Conservation (phyloP, 2,113 vertebrate genomes). For the Ornithorhynchus anatinus region DNA sequence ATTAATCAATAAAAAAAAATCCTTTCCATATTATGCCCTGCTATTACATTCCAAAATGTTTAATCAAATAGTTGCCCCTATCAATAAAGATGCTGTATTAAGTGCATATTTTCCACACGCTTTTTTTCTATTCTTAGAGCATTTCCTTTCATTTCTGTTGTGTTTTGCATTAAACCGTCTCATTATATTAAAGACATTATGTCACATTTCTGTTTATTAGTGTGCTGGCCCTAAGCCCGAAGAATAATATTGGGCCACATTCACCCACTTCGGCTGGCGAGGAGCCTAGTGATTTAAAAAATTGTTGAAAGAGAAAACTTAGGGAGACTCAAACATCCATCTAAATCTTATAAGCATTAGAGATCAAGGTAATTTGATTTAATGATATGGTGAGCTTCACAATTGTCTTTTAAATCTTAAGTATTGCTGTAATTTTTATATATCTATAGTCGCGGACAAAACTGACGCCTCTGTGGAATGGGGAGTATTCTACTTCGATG, state of each 20-base stretch:
- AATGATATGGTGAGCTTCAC: conserved; percentile 22
- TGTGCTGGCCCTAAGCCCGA: conserved; percentile 30
- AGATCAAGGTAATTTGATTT: conserved; percentile 24
- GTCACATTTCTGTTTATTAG: conserved; percentile 55
- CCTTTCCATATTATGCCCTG: not conserved
- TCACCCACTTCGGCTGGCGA: conserved; percentile 52
- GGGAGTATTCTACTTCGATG: not conserved
- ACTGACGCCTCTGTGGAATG: not conserved
- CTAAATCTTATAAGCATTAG: conserved; percentile 20
- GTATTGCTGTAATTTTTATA: conserved; percentile 18
- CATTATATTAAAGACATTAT: conserved; percentile 57
- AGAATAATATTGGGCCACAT: conserved; percentile 44
- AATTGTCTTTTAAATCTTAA: conserved; percentile 36
- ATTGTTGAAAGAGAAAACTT: conserved; percentile 23
- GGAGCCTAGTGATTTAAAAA: conserved; percentile 46
- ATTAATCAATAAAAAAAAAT: conserved; percentile 17
- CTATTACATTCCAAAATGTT: conserved; percentile 6
- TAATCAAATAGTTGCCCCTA: conserved; percentile 34
- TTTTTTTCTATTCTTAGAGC: conserved; percentile 37
- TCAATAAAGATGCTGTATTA: conserved; percentile 17
- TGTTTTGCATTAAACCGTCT: conserved; percentile 53
- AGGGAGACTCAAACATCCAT: conserved; percentile 44
- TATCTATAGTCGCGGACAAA: not conserved
- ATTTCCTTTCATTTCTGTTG: conserved; percentile 46
- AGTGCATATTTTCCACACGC: not conserved